Percentiles rank a stretch among this genome's conserved stretches.
Conservation (phyloP, 2,888 invertebrate species). For the Parthenolecanium corni region DNA sequence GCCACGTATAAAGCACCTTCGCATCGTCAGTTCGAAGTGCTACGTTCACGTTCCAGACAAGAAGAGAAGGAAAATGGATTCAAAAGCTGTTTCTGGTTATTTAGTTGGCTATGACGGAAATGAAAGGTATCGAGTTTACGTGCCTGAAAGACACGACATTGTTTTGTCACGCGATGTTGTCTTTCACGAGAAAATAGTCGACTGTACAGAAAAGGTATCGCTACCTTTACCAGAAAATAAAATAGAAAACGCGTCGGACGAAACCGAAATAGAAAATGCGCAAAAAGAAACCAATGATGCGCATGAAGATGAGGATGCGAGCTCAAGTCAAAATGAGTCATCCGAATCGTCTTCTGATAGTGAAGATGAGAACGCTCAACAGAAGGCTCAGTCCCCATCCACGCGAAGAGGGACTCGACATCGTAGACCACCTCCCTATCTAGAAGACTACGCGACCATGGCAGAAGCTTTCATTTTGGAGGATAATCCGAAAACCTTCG, state of each 20-base stretch:
- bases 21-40: conserved; percentile 4
- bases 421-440: background rate
- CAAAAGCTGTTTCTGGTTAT: conserved; percentile 6
- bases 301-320: background rate
- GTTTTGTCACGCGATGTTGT: conserved; percentile 26
- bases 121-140: conserved; percentile 8
- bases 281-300: background rate
- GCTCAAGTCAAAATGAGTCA: background rate
- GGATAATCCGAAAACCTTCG: background rate
- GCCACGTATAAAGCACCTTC: conserved; percentile 18
- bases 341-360: background rate
- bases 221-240: background rate
- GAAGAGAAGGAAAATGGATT: conserved; percentile 16
- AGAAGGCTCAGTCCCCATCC: background rate
- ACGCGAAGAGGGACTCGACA: background rate
- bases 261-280: background rate
- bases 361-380: background rate
- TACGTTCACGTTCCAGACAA: conserved; percentile 13
- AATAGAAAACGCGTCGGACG: background rate
- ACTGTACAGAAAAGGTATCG: background rate
- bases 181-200: conserved; percentile 22
- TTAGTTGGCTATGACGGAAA: conserved; percentile 22
- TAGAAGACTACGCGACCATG: background rate
- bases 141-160: background rate
- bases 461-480: background rate